Evolutionary conservation across 2,888 invertebrate genomes (phyloP).

Genomic region (Zaprionus obscuricornis): DNA sequence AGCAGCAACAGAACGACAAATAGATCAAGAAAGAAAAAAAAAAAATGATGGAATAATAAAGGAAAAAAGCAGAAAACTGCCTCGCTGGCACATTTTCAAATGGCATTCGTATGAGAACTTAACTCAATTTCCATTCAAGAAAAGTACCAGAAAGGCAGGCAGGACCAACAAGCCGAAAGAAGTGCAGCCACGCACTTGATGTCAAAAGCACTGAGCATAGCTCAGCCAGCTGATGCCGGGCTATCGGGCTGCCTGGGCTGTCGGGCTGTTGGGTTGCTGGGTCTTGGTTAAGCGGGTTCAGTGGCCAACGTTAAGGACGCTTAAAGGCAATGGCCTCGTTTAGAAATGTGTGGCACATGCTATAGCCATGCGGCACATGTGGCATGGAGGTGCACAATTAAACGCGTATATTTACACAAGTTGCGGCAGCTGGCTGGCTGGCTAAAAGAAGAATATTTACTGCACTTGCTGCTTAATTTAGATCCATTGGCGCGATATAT

Average conservation of each 20-base stretch:
- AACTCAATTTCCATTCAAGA: constrained; percentile 47
- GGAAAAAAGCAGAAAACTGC: constrained; percentile 37
- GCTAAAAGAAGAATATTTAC: constrained; percentile 3
- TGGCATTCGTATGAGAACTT: constrained; percentile 23
- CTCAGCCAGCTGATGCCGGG: not conserved
- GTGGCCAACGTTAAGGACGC: constrained; percentile 39
- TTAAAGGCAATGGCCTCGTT: constrained; percentile 38
- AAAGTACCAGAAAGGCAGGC: constrained; percentile 16
- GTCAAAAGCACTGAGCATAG: not conserved
- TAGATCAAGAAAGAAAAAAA: not conserved
- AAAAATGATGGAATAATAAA: not conserved
- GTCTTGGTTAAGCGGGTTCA: no score
- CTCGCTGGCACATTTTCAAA: constrained; percentile 60
- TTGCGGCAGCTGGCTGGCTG: constrained; percentile 9
- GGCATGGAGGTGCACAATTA: constrained; percentile 33
- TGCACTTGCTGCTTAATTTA: constrained; percentile 47
- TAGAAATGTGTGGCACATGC: no score
- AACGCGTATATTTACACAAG: constrained; percentile 26
- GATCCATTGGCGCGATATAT: constrained; percentile 25
- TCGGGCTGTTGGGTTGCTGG: no score
- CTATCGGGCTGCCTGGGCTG: no score
- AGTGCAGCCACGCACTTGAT: constrained; percentile 61
- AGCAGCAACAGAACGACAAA: constrained; percentile 7
- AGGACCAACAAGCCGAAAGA: constrained; percentile 43
- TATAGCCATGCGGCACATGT: constrained; percentile 53